phyloP scores from a whole-genome alignment of 2,113 vertebrate genomes.

The Ginglymostoma cirratum region DNA sequence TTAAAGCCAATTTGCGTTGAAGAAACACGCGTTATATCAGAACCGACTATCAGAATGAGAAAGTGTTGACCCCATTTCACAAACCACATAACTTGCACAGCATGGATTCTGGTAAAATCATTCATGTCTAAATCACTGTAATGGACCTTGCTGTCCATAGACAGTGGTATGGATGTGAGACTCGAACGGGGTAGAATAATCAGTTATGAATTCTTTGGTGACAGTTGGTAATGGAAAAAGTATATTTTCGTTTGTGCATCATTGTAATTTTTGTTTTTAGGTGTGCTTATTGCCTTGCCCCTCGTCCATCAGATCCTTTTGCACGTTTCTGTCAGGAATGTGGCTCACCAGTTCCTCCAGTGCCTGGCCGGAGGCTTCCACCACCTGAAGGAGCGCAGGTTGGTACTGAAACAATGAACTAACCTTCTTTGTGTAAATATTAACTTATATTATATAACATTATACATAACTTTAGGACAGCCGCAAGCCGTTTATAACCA shows the following conservation, averaged over 20 bases:
- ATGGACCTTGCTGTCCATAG: background rate
- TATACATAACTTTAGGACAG: background rate
- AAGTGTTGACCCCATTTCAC: background rate
- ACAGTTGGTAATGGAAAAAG: background rate
- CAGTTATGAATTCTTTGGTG: background rate
- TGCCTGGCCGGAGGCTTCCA: conserved; percentile 58
- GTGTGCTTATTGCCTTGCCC: conserved; percentile 64
- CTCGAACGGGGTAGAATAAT: background rate
- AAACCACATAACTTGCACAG: background rate
- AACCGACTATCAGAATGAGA: no score
- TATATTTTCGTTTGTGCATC: background rate
- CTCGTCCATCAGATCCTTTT: conserved; percentile 69
- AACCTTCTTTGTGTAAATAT: conserved; percentile 20
- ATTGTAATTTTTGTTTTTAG: conserved; percentile 50
- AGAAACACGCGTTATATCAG: no score
- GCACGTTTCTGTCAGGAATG: conserved; percentile 80
- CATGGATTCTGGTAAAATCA: background rate
- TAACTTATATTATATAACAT: background rate
- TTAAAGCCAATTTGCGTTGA: no score
- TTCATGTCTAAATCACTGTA: background rate
- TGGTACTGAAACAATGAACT: conserved; percentile 40
- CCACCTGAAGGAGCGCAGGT: conserved; percentile 73
- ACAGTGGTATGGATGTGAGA: background rate
- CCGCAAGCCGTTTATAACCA: background rate
- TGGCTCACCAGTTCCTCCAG: conserved; percentile 60